Conservation (phyloP, 2,113 vertebrate species). For the Motacilla alba region DNA sequence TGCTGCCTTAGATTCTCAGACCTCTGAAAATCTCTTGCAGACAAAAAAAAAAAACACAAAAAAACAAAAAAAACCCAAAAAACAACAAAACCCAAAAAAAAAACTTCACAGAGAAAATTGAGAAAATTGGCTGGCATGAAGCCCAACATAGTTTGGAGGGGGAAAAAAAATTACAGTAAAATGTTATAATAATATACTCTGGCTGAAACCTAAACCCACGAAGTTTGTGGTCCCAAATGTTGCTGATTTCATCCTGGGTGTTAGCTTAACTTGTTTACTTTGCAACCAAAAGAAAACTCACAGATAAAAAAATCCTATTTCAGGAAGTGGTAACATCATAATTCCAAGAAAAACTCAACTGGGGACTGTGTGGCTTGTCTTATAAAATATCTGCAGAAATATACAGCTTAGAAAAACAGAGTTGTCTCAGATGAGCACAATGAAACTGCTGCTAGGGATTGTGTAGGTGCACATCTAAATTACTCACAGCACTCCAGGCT, state of each 20-base stretch:
- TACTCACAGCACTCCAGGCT: background rate
- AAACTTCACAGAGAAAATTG: background rate
- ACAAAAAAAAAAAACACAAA: background rate
- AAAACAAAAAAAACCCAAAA: too few relatives aligned
- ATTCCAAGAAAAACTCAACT: background rate
- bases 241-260: background rate
- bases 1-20: background rate
- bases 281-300: background rate
- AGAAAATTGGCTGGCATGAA: background rate
- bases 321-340: background rate
- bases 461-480: background rate
- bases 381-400: background rate
- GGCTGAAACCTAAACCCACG: background rate
- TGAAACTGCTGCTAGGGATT: background rate
- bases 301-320: background rate
- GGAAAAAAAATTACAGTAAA: background rate
- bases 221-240: background rate
- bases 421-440: background rate
- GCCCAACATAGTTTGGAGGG: background rate
- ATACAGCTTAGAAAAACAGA: background rate
- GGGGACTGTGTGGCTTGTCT: background rate
- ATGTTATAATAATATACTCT: background rate
- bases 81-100: too few relatives aligned
- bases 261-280: conserved; percentile 17
- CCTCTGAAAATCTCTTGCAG: background rate